Conservation (phyloP, 2,113 vertebrate species). For the Gobiocypris rarus region DNA sequence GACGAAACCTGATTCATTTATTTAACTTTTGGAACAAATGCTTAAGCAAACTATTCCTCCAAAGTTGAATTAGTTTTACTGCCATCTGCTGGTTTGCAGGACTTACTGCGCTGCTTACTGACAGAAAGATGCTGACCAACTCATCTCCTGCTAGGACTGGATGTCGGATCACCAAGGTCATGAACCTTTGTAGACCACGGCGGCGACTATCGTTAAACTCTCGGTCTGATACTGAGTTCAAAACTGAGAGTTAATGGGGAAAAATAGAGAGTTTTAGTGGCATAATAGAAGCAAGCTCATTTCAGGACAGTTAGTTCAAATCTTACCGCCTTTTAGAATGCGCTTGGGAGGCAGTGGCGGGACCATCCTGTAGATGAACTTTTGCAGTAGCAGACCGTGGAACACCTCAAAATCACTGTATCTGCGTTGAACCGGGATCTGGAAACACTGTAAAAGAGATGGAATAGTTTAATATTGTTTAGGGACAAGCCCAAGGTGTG, state of each 20-base stretch:
- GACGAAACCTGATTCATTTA: neutral
- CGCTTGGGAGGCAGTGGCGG: constrained; percentile 93
- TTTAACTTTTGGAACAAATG: neutral
- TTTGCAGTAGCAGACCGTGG: constrained; percentile 91
- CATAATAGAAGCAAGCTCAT: neutral
- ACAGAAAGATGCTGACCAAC: constrained; percentile 89
- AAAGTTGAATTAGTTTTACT: neutral
- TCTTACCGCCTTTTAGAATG: constrained; percentile 89
- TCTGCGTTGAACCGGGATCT: constrained; percentile 86
- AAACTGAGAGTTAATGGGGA: constrained; percentile 54
- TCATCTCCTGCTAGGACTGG: constrained; percentile 91
- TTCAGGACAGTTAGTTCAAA: neutral
- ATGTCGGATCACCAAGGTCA: constrained; percentile 92
- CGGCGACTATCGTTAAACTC: constrained; percentile 94
- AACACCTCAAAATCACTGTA: constrained; percentile 97
- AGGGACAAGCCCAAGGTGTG: no score
- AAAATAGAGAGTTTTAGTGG: constrained; percentile 23
- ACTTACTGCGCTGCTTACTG: constrained; percentile 88
- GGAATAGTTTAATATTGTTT: neutral
- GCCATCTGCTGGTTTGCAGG: neutral
- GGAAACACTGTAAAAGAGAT: constrained; percentile 78
- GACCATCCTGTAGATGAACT: constrained; percentile 92
- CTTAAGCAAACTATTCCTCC: neutral
- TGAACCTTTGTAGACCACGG: constrained; percentile 87
- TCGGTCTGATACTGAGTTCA: constrained; percentile 81